Evolutionary conservation across 2,888 invertebrate species (phyloP).

Genomic region (Sarcophaga variegata): DNA sequence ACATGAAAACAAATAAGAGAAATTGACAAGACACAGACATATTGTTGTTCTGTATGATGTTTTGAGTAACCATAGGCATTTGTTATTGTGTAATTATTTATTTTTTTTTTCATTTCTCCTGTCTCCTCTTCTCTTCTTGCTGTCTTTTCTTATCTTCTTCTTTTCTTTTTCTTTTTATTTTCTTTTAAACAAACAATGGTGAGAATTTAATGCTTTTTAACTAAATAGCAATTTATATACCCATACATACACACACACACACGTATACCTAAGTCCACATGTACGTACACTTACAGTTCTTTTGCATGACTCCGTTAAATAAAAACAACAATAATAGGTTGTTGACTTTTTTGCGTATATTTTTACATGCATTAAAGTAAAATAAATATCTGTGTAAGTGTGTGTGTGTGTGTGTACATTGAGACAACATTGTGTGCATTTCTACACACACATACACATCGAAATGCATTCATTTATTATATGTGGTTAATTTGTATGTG

Average conservation of each 20-base stretch:
- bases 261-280: background rate
- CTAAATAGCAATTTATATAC: background rate
- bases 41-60: constrained; percentile 29
- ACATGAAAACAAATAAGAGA: background rate
- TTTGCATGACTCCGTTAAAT: background rate
- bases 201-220: constrained; percentile 47
- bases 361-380: background rate
- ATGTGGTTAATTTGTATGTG: constrained; percentile 24
- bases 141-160: background rate
- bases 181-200: constrained; percentile 9
- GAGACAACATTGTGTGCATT: background rate
- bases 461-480: background rate
- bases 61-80: constrained; percentile 38
- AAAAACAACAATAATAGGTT: constrained; percentile 51
- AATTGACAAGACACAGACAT: constrained; percentile 63
- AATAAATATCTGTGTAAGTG: background rate
- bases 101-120: constrained; percentile 8
- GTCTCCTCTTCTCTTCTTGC: background rate
- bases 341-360: constrained; percentile 50
- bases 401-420: background rate
- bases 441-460: background rate
- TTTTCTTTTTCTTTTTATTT: background rate
- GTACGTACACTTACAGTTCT: background rate
- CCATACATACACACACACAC: background rate
- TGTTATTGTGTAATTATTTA: constrained; percentile 33